Base-by-base conservation (phyloP, 1,140 invertebrate species). In the Drosophila carrolli region DNA sequence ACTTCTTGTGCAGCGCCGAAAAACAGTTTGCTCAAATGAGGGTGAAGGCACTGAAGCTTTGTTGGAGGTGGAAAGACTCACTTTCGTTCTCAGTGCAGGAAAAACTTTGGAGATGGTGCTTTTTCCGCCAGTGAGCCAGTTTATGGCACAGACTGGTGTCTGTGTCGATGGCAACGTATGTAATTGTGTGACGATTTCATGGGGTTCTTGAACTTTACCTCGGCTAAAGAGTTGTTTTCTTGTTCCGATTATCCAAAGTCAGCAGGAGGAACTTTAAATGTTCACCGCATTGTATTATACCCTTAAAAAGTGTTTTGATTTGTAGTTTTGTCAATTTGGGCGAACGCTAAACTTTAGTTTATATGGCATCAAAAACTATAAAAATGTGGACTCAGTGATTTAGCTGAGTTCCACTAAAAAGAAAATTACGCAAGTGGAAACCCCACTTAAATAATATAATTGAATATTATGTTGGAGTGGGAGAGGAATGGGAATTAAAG, bases 161-260 rank as follows among this genome's bases (percentile, higher is more conserved):
- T 59, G 56, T 67, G 65, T 63, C 58, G 55, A 72, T 72, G 72
- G 73, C 56, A 48, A 70, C 44, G 65, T 61, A 29, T 57, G 29
- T 32, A 32, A 8, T 50, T 59, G 41, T 53, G 71, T 59, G 81
- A 67, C 41, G 67, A 48, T 78, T 86, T 88, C 83, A 86, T 78
- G 78, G 78, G 82, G 83, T 82, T 86, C 82, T 81, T 86, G 82
- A 85, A 85, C 82, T 85, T 81, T 81, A 57, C 48, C 57, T 53
- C 51, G 46, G 10, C 47, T 41, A 59, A 61, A 70, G 68, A 77
- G 74, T 81, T 81, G 62, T 75, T 81, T 74, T 74, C 60, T 55
- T 66, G 53, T 61, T 59, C 43, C 16, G 66, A 46, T 56, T 57
- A 61, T 13, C 11, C n/a, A 44, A 63, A 66, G 29, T 50, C 51